These are phyloP conservation scores for Drosophila teissieri DNA, from an alignment of 1,140 invertebrate genomes.

Conservation along the genomic window DNA sequence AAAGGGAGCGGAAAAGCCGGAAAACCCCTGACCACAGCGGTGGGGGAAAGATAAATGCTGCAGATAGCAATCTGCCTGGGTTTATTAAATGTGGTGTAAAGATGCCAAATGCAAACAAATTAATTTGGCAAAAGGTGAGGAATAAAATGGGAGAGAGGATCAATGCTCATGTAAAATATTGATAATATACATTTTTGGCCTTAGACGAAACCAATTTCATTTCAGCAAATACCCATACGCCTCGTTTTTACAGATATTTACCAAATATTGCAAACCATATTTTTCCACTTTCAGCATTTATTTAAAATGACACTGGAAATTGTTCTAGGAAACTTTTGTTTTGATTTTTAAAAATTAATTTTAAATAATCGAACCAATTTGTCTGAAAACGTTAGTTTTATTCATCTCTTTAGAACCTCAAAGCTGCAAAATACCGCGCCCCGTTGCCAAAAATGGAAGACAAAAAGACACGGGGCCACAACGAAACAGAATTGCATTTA, in stretches of 20 bases:
- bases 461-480: slow-evolving; percentile 22
- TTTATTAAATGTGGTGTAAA: slow-evolving; percentile 44
- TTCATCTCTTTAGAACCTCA: not conserved
- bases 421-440: slow-evolving; percentile 13
- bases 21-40: slow-evolving; percentile 58
- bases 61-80: slow-evolving; percentile 32
- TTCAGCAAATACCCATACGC: too few relatives aligned
- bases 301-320: too few relatives aligned
- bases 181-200: not conserved
- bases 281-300: not conserved
- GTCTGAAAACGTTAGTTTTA: not conserved
- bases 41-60: slow-evolving; percentile 46
- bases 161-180: not conserved
- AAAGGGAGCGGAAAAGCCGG: slow-evolving; percentile 11
- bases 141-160: not conserved
- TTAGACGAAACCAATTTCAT: not conserved
- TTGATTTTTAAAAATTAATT: not conserved
- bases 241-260: too few relatives aligned
- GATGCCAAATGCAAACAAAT: slow-evolving; percentile 33
- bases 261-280: not conserved
- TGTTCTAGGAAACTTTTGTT: not conserved
- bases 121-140: slow-evolving; percentile 3
- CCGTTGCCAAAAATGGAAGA: slow-evolving; percentile 10
- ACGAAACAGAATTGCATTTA: slow-evolving; percentile 63
- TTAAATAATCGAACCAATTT: not conserved